Conservation (phyloP, 2,113 vertebrate species). For the Mystacornis crossleyi region DNA sequence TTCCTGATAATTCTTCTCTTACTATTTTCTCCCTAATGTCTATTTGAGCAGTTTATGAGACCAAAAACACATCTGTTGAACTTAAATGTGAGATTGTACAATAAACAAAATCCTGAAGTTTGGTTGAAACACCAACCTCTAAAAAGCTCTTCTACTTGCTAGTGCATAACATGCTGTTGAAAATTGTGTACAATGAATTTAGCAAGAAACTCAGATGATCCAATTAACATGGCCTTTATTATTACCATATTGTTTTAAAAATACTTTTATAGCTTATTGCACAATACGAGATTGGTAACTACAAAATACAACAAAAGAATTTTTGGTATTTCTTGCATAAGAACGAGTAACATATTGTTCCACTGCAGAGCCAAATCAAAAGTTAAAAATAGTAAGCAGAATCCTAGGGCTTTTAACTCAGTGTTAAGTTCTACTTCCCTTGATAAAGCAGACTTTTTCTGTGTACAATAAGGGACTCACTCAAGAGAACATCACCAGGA, state of each 20-base stretch:
- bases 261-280: conserved; percentile 17
- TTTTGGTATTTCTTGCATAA: conserved; percentile 28
- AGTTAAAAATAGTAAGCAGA: conserved; percentile 6
- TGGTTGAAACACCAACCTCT: neutral
- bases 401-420: neutral
- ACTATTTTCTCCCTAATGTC: neutral
- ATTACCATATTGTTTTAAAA: conserved; percentile 6
- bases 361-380: neutral
- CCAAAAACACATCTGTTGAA: neutral
- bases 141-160: neutral
- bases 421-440: neutral
- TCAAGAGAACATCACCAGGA: neutral
- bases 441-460: neutral
- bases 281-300: neutral
- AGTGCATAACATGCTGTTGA: neutral
- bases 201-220: neutral
- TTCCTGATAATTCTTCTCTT: neutral
- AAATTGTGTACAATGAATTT: neutral
- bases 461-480: neutral
- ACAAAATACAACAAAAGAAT: conserved; percentile 11
- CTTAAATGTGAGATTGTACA: neutral
- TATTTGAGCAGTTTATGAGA: neutral
- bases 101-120: neutral
- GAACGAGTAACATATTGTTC: neutral
- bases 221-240: conserved; percentile 16